Conservation (phyloP, 2,797 vertebrate genomes). For the Leptatherina wallacei region DNA sequence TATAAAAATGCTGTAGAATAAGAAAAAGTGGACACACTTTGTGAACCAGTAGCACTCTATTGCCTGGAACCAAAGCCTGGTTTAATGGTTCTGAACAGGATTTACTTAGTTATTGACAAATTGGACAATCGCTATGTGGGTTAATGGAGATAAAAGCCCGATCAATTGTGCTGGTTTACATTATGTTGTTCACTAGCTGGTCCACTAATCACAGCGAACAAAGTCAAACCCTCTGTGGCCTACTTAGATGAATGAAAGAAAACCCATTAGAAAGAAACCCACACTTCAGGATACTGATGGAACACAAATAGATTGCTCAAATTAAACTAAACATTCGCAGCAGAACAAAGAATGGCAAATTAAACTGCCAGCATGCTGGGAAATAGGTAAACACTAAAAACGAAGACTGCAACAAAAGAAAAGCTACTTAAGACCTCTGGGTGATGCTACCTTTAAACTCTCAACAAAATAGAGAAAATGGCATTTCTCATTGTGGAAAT, state of each 20-base stretch:
- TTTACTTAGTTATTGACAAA: constrained; percentile 46
- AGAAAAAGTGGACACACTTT: background rate
- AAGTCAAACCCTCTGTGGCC: constrained; percentile 47
- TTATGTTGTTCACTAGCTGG: constrained; percentile 27
- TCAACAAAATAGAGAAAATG: constrained; percentile 43
- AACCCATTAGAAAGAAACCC: constrained; percentile 21
- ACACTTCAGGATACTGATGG: constrained; percentile 24
- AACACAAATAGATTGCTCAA: constrained; percentile 7
- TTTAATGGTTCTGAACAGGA: constrained; percentile 40
- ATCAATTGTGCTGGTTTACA: constrained; percentile 67
- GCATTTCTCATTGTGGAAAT: constrained; percentile 64
- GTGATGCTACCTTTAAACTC: constrained; percentile 47
- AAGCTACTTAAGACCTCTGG: constrained; percentile 21
- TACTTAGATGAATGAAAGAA: constrained; percentile 33
- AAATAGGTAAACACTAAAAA: constrained; percentile 13
- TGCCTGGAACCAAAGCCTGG: constrained; percentile 27
- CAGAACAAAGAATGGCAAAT: constrained; percentile 11
- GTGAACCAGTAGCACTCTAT: background rate
- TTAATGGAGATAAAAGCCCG: constrained; percentile 59
- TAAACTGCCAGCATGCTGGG: constrained; percentile 5
- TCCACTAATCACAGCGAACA: constrained; percentile 23
- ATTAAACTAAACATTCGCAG: constrained; percentile 15
- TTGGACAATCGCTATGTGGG: constrained; percentile 56
- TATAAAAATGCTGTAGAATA: background rate
- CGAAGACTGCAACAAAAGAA: constrained; percentile 13